Evolutionary conservation across 1,140 invertebrate species (phyloP).

Genomic region (Thalassaphorura encarpata): DNA sequence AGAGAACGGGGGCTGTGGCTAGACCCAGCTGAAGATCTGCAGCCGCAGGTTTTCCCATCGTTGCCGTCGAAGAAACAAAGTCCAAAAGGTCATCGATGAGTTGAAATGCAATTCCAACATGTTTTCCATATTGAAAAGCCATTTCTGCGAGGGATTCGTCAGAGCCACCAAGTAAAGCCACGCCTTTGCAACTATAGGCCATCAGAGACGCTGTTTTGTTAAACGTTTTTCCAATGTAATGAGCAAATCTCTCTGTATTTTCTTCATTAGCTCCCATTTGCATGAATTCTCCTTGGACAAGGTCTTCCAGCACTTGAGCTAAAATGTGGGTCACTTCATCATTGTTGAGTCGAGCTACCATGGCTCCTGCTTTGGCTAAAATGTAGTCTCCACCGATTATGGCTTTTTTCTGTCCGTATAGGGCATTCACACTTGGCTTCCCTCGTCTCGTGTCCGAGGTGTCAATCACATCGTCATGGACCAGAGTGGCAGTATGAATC

Average conservation of each 20-base stretch:
- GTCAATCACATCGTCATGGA: slow-evolving; percentile 99
- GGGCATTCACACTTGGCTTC: slow-evolving; percentile 85
- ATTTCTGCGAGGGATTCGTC: slow-evolving; percentile 68
- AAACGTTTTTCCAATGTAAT: slow-evolving; percentile 96
- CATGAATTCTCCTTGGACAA: slow-evolving; percentile 98
- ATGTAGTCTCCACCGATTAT: slow-evolving; percentile 92
- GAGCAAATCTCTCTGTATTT: slow-evolving; percentile 88
- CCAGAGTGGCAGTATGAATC: slow-evolving; percentile 96
- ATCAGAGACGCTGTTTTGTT: slow-evolving; percentile 98
- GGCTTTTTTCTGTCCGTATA: slow-evolving; percentile 95
- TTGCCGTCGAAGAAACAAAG: slow-evolving; percentile 85
- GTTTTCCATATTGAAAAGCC: slow-evolving; percentile 90
- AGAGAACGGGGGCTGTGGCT: slow-evolving; percentile 84
- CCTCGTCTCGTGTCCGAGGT: slow-evolving; percentile 85
- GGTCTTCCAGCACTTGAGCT: slow-evolving; percentile 84
- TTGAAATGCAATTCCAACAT: slow-evolving; percentile 95
- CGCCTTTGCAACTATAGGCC: slow-evolving; percentile 40
- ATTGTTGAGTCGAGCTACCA: slow-evolving; percentile 81
- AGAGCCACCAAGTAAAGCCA: slow-evolving; percentile 69
- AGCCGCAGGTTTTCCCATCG: slow-evolving; percentile 85
- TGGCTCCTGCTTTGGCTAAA: slow-evolving; percentile 83
- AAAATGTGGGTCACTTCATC: slow-evolving; percentile 85
- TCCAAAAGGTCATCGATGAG: slow-evolving; percentile 95
- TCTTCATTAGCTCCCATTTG: slow-evolving; percentile 93
- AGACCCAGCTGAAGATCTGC: slow-evolving; percentile 90